Evolutionary conservation across 1,140 invertebrate genomes (phyloP), one percentile per base, ranked within the genome.

Genomic region (Grapholita molesta): DNA sequence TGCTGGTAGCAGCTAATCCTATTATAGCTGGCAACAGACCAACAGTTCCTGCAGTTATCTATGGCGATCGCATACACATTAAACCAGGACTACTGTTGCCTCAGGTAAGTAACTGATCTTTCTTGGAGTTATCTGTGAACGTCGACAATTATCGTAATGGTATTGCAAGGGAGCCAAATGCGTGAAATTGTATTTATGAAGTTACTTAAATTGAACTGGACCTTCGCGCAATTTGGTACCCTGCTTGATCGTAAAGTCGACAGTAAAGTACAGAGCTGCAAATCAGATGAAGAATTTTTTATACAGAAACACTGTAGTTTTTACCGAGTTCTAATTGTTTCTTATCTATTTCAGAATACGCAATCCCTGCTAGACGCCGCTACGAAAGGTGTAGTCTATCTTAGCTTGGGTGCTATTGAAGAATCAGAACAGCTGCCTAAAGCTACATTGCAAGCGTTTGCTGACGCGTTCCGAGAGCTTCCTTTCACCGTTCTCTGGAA

Each of bases 401-500:
- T 94, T 68, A 92, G 90, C 69, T 79, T 94, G 64, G 94, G 94
- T 18, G 91, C 90, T 3, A 80, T 92, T 30, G 84, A 93, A 55
- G 87, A 92, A 70, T 78, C 88, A 3, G 82, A 90, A 32, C 78
- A 88, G 64, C 77, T 94, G 0, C 76, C 89, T 0, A 68, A 73
- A 53, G 77, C 86, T 8, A 75, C 90, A 30, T 70, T 88, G 18
- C 70, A 92, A 67, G 87, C 79, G 7, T 74, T 94, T 33, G 70
- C 92, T 0, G 86, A 91, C 53, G 86, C 84, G 12, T 93, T 94
- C 69, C 69, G 84, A n/a, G 90, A 92, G 71, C 71, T 94, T 12
- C 90, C 93, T 24, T 92, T 90, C 68, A 89, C 90, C 66, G 89
- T 95, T 8, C 74, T 95, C n/a, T 94, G 93, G 93, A 94, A 94